These are phyloP conservation scores for Phalacrocorax carbo DNA, from an alignment of 2,113 vertebrate species.

Conservation along the genomic window DNA sequence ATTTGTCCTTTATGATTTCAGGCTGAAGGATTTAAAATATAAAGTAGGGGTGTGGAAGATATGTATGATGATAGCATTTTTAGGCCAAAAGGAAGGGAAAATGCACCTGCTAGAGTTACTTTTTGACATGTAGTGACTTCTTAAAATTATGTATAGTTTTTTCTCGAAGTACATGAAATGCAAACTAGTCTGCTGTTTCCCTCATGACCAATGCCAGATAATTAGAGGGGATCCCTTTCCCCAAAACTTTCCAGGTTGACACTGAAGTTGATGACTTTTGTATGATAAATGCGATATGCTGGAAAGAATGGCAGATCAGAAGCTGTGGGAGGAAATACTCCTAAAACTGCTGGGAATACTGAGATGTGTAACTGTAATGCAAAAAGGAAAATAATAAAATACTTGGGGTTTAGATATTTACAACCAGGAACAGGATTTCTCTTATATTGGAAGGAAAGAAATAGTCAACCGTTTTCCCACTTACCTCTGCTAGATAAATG, in stretches of 20 bases:
- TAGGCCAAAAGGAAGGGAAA: background rate
- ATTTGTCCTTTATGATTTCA: background rate
- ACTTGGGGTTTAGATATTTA: background rate
- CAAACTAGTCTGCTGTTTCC: background rate
- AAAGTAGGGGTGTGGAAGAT: background rate
- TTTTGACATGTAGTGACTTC: background rate
- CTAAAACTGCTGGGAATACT: constrained; percentile 23
- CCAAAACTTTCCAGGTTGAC: background rate
- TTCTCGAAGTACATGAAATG: background rate
- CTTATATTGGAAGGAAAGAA: background rate
- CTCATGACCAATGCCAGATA: background rate
- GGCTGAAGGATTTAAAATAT: background rate
- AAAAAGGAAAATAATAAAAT: background rate
- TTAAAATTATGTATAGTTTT: background rate
- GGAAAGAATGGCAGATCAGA: constrained; percentile 3
- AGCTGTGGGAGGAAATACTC: constrained; percentile 8
- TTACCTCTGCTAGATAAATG: background rate
- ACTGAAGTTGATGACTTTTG: background rate
- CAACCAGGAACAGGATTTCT: background rate
- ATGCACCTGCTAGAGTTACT: background rate
- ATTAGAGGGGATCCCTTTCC: background rate
- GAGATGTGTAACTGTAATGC: background rate
- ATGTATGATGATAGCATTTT: background rate
- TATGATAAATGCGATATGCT: background rate
- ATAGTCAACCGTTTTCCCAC: background rate